Base-by-base conservation (phyloP, 1,140 invertebrate genomes). In the Wasmannia auropunctata region DNA sequence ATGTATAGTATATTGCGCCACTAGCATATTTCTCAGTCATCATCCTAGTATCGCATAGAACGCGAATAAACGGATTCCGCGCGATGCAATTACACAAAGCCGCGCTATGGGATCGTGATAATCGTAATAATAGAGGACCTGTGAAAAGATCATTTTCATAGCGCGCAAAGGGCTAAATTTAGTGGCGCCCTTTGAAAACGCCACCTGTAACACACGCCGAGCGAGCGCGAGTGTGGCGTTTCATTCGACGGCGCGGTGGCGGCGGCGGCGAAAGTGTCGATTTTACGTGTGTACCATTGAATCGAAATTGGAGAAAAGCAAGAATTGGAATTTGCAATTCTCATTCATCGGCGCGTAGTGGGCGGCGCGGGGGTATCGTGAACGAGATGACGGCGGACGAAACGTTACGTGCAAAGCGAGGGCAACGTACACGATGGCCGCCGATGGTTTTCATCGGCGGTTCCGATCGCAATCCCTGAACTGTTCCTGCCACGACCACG, bases 231-330 rank as follows among this genome's bases (percentile, higher is more conserved):
- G 62, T 25, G 40, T 69, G 28, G 37, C 37, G 67, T 81, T 81
- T 81, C 37, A 54, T 40, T 69, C 4, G 7, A 40, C 19, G 19
- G n/a, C n/a, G n/a, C n/a, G n/a, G n/a, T n/a, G 25, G 3, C 11
- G 6, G 46, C 16, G 22, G 16, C 11, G 8, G 16, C 19, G 28
- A 1, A 6, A 40, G 34, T 22, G 63, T 70, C 34, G 63, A 31
- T 56, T 81, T 81, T 56, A 54, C 25, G 63, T 11, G 34, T 14
- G 25, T 16, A 3, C 19, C 19, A 25, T 60, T 14, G 40, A 46
- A 79, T 79, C 4, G 49, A 58, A 81, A 79, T 79, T 37, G 60
- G 75, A 25, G 22, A 34, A 56, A 67, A 37, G 77, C 49, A 72
- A 72, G 37, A 58, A 81, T 81, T 34, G 25, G 31, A 58, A 58